A percentile compares a stretch with the other conserved stretches of the same genome.
Evolutionary conservation across 2,113 vertebrate species (phyloP).

Genomic region (Mustela nigripes): DNA sequence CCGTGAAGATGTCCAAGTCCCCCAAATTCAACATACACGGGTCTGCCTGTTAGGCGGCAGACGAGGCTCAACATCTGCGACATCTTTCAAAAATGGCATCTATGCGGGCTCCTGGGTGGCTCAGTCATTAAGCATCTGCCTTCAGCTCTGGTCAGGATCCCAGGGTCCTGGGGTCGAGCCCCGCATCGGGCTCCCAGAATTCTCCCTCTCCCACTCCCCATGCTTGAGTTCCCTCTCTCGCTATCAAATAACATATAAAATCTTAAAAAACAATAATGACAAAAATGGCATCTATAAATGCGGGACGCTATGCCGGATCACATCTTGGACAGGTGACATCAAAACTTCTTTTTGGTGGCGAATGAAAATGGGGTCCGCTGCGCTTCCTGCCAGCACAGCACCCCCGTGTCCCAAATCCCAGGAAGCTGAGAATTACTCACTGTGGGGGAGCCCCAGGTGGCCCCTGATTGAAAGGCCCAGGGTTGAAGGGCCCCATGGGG

Average conservation of each 20-base stretch:
- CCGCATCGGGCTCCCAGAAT: no score
- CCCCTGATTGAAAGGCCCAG: slow-evolving; percentile 93
- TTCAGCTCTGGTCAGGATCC: no score
- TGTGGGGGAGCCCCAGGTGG: slow-evolving; percentile 94
- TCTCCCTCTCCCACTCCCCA: no score
- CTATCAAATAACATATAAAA: no score
- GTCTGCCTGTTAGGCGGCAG: background rate
- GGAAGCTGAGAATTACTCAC: slow-evolving; percentile 86
- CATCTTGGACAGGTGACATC: rapidly evolving
- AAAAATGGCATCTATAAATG: background rate
- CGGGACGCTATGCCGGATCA: no score
- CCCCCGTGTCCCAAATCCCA: background rate
- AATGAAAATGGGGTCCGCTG: rapidly evolving
- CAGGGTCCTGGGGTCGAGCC: no score
- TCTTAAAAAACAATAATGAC: no score
- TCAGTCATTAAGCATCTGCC: no score
- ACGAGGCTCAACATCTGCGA: background rate
- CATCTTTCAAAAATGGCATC: background rate
- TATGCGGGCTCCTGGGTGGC: no score
- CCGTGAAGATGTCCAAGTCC: background rate
- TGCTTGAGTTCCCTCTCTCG: no score
- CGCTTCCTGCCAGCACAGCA: background rate
- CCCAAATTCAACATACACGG: rapidly evolving
- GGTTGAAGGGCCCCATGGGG: slow-evolving; percentile 95
- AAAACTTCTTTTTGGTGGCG: background rate